Percentiles rank a stretch among this genome's conserved stretches.
These are phyloP conservation scores for Epinotia bilunana DNA, from an alignment of 2,888 invertebrate genomes.

Conservation along the genomic window DNA sequence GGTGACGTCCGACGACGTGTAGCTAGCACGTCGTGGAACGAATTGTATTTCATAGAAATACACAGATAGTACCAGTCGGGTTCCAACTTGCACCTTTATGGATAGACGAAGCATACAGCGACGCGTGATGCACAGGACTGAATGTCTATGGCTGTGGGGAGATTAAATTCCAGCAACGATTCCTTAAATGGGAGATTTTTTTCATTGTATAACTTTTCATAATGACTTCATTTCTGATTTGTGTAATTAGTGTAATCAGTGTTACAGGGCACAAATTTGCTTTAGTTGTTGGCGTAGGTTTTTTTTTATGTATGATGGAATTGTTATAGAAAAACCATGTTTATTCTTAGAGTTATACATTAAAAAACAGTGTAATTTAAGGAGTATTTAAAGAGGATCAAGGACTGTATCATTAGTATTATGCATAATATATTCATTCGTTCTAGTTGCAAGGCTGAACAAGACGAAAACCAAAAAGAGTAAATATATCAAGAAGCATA, in stretches of 20 bases:
- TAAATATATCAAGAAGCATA: constrained; percentile 16
- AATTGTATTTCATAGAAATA: too few species aligned
- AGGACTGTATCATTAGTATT: background rate
- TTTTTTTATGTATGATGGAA: too few species aligned
- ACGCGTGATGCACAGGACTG: too few species aligned
- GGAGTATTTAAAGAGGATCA: background rate
- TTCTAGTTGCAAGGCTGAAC: background rate
- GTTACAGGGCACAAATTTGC: background rate
- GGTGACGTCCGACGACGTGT: too few species aligned
- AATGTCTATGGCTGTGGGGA: background rate
- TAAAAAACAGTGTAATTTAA: background rate
- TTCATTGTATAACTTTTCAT: background rate
- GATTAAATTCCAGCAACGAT: background rate
- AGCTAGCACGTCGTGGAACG: too few species aligned
- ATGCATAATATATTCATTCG: constrained; percentile 1
- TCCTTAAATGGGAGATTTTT: background rate
- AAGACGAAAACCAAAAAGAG: constrained; percentile 14
- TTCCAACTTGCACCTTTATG: too few species aligned
- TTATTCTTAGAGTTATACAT: background rate
- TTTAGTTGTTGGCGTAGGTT: too few species aligned
- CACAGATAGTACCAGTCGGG: too few species aligned
- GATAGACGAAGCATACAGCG: too few species aligned
- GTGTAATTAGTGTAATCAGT: background rate
- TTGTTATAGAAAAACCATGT: too few species aligned
- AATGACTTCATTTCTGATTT: background rate